Base-by-base conservation (phyloP, 2,888 invertebrate genomes). In the Cephus runcator region DNA sequence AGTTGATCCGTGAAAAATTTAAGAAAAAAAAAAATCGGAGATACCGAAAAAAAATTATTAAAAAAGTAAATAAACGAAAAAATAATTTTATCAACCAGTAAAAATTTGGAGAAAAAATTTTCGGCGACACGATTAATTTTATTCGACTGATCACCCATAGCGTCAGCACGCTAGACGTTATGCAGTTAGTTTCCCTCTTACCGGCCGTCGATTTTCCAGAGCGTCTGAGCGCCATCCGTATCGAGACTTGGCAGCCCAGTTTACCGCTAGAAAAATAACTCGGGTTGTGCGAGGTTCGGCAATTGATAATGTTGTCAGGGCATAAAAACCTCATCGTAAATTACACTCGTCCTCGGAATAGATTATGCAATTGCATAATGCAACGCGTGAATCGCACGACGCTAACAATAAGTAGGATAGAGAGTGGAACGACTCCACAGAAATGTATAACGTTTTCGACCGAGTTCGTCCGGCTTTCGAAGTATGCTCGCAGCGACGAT, bases 231-330 rank as follows among this genome's bases (percentile, higher is more conserved):
- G 6, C 11, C n/a, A 30, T 30, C 71, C 34, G 31, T 71, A 31
- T 71, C 30, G 6, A 71, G 71, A 56, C 56, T 23, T 23, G 56
- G 56, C 23, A 56, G 56, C 56, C 56, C 56, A 56, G 23, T 56
- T 23, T 9, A 56, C 56, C 56, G 23, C 23, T 33, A 80, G 82
- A 82, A 79, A 81, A 83, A 83, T 83, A 83, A 81, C 84, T 83
- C 74, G 79, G 79, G 82, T 82, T 80, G 76, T 36, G 69, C 77
- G 75, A 33, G 36, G 69, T 75, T 73, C 75, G 68, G 56, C 73
- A 82, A 75, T 78, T 80, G 85, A 81, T 82, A 81, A 82, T 77
- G 80, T 81, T 83, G 85, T 82, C 85, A 85, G 81, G 79, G 73
- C 81, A 80, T 80, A 81, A 82, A 83, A 75, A 74, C 56, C 40